phyloP scores from a whole-genome alignment of 2,888 invertebrate genomes.

The Cabera pusaria region DNA sequence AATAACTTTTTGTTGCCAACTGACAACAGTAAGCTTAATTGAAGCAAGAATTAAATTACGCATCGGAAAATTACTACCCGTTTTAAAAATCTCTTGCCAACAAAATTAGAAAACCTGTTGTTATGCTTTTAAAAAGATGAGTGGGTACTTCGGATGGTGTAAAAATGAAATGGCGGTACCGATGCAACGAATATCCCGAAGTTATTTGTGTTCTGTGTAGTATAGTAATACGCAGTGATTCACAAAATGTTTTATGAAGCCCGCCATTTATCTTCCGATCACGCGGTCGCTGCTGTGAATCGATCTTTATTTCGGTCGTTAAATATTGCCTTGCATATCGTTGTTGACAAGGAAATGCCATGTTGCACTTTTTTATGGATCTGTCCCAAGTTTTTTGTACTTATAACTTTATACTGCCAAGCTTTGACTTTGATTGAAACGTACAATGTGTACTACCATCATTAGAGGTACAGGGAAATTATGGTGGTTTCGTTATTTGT shows the following conservation, averaged over 20 bases:
- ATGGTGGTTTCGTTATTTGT: no score
- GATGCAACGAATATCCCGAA: slow-evolving; percentile 20
- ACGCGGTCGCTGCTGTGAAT: slow-evolving; percentile 37
- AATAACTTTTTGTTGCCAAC: background rate
- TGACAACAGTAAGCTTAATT: slow-evolving; percentile 4
- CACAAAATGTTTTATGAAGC: slow-evolving; percentile 32
- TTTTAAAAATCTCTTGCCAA: slow-evolving; percentile 15
- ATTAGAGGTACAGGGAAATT: no score
- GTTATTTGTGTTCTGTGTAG: slow-evolving; percentile 26
- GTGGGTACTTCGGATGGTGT: slow-evolving; percentile 19
- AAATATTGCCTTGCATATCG: slow-evolving; percentile 24
- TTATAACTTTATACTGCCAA: no score
- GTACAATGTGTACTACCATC: no score
- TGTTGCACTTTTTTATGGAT: slow-evolving; percentile 9
- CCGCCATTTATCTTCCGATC: slow-evolving; percentile 31
- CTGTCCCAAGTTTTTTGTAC: no score
- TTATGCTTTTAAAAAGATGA: slow-evolving; percentile 21
- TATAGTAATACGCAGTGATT: slow-evolving; percentile 35
- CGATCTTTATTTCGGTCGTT: slow-evolving; percentile 36
- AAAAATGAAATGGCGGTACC: slow-evolving; percentile 24
- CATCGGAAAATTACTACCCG: slow-evolving; percentile 7
- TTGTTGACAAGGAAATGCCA: slow-evolving; percentile 9
- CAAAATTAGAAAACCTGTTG: slow-evolving; percentile 15
- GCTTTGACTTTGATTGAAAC: no score
- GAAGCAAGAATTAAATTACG: slow-evolving; percentile 9